Percentiles rank a stretch among this genome's conserved stretches.
Conservation (phyloP, 1,140 invertebrate genomes). For the Drosophila melanogaster region Release_6_plus_ISO1_MT NT_033777.3:30456001-30456500, state of each 20-base stretch:
- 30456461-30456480: not conserved
- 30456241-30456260: no score
- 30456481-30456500: not conserved
- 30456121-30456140: not conserved
- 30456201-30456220: no score
- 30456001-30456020: conserved; percentile 49
- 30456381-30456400: not conserved
- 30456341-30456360: not conserved
- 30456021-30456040: conserved; percentile 62
- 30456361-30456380: not conserved
- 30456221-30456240: no score
- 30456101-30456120: conserved; percentile 29
- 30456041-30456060: conserved; percentile 25
- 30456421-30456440: not conserved
- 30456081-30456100: conserved; percentile 33
- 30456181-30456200: no score
- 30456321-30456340: conserved; percentile 9
- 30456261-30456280: no score
- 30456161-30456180: not conserved
- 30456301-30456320: conserved; percentile 17
- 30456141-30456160: not conserved
- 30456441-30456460: not conserved
- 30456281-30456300: not conserved
- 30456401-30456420: not conserved
- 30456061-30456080: conserved; percentile 16